Percentiles rank a stretch among this genome's conserved stretches.
phyloP scores from a whole-genome alignment of 2,113 vertebrate genomes.

The Dunckerocampus dactyliophorus region DNA sequence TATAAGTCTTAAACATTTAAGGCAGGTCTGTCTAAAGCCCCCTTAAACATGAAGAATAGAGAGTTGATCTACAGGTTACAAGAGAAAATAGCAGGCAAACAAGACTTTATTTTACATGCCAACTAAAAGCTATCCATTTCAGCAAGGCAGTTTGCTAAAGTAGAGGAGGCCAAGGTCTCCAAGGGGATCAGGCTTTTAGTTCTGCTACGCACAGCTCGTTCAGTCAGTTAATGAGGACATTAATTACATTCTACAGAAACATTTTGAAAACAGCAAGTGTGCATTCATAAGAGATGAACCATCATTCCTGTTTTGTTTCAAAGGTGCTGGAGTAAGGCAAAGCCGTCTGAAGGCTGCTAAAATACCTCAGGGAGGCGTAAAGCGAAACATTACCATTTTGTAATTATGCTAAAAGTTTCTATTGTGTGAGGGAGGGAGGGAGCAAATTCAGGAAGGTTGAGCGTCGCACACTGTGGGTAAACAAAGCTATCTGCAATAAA shows the following conservation, averaged over 20 bases:
- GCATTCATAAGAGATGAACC: constrained; percentile 35
- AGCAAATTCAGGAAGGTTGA: constrained; percentile 46
- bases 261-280: constrained; percentile 33
- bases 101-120: constrained; percentile 23
- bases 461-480: constrained; percentile 29
- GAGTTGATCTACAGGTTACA: background rate
- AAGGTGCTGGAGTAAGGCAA: constrained; percentile 51
- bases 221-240: constrained; percentile 62
- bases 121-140: constrained; percentile 35
- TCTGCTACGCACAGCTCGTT: constrained; percentile 50
- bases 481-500: constrained; percentile 57
- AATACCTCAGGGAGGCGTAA: constrained; percentile 50
- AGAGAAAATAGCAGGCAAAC: background rate
- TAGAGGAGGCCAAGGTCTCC: constrained; percentile 26
- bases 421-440: constrained; percentile 27
- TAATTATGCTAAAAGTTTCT: constrained; percentile 56
- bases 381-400: constrained; percentile 51
- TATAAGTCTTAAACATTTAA: no score
- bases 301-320: constrained; percentile 39
- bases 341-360: constrained; percentile 37
- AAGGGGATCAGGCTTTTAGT: constrained; percentile 43
- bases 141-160: constrained; percentile 25
- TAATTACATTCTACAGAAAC: constrained; percentile 59
- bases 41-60: no score
- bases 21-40: no score